phyloP scores from a whole-genome alignment of 2,797 vertebrate genomes.

The Rhabdomys pumilio region DNA sequence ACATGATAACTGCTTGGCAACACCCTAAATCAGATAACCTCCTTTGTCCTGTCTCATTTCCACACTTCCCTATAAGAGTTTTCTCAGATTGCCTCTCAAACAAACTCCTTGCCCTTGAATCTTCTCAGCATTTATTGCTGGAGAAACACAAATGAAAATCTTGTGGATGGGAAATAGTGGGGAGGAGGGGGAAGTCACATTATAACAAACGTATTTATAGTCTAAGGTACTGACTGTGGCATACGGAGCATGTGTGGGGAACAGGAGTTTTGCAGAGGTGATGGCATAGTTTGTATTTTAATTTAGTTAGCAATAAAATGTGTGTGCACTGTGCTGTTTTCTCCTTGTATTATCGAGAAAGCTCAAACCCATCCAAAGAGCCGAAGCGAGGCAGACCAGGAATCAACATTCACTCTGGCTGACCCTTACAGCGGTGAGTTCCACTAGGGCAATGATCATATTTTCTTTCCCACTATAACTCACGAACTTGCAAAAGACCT shows the following conservation, averaged over 20 bases:
- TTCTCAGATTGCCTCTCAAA: slow-evolving; percentile 40
- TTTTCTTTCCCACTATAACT: slow-evolving; percentile 17
- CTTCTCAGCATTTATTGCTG: not conserved
- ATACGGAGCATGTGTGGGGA: not conserved
- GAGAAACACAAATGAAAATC: not conserved
- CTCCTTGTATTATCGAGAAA: not conserved
- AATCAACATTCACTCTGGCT: slow-evolving; percentile 23
- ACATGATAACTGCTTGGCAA: not conserved
- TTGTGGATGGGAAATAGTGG: not conserved
- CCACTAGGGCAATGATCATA: not conserved
- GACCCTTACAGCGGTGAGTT: not conserved
- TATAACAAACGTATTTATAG: not conserved
- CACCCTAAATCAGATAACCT: not conserved
- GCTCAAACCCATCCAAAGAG: not conserved
- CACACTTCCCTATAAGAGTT: not conserved
- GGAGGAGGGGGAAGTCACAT: not conserved
- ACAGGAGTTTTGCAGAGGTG: not conserved
- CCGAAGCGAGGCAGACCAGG: slow-evolving; percentile 1
- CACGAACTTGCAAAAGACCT: slow-evolving; percentile 13
- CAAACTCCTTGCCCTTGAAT: slow-evolving; percentile 29
- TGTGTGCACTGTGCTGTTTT: slow-evolving; percentile 14
- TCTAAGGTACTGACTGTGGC: slow-evolving; percentile 16
- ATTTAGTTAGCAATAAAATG: slow-evolving; percentile 56
- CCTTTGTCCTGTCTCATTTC: not conserved
- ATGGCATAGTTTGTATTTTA: slow-evolving; percentile 35